These are phyloP conservation scores for Leptinotarsa lineolata DNA, from an alignment of 1,140 invertebrate species.

Conservation along the genomic window DNA sequence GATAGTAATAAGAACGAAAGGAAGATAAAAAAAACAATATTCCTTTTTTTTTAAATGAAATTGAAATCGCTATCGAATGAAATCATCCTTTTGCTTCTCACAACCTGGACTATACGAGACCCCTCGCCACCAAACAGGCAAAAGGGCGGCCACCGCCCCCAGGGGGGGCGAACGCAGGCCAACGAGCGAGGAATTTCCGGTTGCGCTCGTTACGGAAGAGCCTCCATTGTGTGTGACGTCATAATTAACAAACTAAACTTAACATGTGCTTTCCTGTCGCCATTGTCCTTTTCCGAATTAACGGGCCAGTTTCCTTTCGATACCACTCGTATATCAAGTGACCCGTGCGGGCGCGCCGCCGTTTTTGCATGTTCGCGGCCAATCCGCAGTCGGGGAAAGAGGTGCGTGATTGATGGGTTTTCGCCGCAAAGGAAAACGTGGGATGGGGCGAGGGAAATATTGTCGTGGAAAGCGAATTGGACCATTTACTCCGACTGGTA, in stretches of 20 bases:
- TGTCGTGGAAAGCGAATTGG: neutral
- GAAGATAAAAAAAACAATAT: too few species aligned
- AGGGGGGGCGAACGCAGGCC: neutral
- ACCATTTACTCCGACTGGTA: too few species aligned
- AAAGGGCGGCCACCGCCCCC: neutral
- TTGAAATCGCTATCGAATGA: too few species aligned
- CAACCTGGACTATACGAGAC: neutral
- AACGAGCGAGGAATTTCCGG: constrained; percentile 53
- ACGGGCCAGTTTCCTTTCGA: constrained; percentile 56
- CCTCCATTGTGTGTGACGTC: constrained; percentile 55
- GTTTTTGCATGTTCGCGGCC: constrained; percentile 33
- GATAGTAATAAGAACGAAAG: too few species aligned
- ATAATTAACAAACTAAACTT: constrained; percentile 59
- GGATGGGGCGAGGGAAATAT: neutral
- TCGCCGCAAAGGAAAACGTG: neutral
- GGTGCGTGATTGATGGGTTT: neutral
- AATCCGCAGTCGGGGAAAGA: neutral
- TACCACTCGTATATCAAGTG: constrained; percentile 54
- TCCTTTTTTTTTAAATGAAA: too few species aligned
- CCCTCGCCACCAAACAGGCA: neutral
- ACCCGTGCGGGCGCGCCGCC: constrained; percentile 44
- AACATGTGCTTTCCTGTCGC: constrained; percentile 58
- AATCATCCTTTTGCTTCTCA: too few species aligned
- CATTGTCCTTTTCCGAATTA: constrained; percentile 57
- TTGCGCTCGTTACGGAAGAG: constrained; percentile 49